Base-by-base conservation (phyloP, 2,888 invertebrate species). In the Pterostichus madidus region DNA sequence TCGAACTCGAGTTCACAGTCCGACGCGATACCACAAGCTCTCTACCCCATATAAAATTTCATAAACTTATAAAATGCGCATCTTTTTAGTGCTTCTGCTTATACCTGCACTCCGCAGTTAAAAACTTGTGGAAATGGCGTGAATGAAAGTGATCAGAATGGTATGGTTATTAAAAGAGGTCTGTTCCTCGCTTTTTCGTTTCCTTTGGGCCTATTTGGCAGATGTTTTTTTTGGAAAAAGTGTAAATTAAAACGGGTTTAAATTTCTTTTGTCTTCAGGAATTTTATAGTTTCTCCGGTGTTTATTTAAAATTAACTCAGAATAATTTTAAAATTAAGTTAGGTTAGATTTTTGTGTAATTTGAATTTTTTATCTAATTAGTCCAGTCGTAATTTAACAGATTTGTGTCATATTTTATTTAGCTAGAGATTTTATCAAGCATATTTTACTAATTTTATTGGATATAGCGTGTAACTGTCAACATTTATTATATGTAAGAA, bases 111-210 rank as follows among this genome's bases (percentile, higher is more conserved):
- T 24, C 52, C n/a, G 52, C 1, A 52, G 1, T 44, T 39, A 15
- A 44, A n/a, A 71, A 15, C 1, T 39, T 39, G 15, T 71, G 10
- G 1, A 17, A 71, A 44, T 71, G 68, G 68, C 68, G 68, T 71
- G 68, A 71, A 71, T 71, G 68, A 71, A 71, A 71, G 13, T 24
- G 8, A 71, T 71, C 68, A 24, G 68, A 44, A 11, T 17, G 68
- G 68, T 71, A 71, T 35, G 64, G 44, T 71, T 71, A 71, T 71
- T 71, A 71, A 71, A 71, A 71, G 44, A 71, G 68, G 68, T 71
- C 68, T 71, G 68, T 71, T 71, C n/a, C 5, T 10, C 13, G 17
- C 68, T 71, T 15, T 71, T 71, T 44, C 39, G 68, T 71, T 71
- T 44, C 68, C 68, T 71, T 61, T 44, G 13, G 44, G 44, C 44